Percentiles rank a stretch among this genome's conserved stretches.
These are phyloP conservation scores for Melanitta fusca DNA, from an alignment of 2,797 vertebrate genomes.

Conservation along the genomic window DNA sequence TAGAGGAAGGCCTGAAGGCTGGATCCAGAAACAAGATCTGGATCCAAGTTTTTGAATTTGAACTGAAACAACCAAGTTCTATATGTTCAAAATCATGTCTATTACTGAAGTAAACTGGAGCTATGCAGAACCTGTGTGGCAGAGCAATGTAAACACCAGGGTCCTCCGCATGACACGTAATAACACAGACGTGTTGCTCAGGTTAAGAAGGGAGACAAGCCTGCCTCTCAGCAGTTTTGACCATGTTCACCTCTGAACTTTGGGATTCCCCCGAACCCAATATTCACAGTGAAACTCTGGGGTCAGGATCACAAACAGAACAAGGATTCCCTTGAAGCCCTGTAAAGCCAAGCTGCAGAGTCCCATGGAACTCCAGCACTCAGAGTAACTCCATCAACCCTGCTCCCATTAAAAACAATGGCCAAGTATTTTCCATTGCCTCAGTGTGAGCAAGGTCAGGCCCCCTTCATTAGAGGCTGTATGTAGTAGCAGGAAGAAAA, in stretches of 20 bases:
- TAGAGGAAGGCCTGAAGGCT: not conserved
- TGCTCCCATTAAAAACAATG: conserved; percentile 37
- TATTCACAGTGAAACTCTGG: conserved; percentile 33
- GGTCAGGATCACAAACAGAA: not conserved
- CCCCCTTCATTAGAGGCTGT: conserved; percentile 58
- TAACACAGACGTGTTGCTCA: not conserved
- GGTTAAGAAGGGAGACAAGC: not conserved
- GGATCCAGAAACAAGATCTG: not conserved
- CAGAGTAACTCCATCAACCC: not conserved
- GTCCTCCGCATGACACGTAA: not conserved
- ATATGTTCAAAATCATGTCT: not conserved
- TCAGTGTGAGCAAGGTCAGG: conserved; percentile 38
- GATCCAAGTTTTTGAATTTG: conserved; percentile 1
- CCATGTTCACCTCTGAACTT: conserved; percentile 48
- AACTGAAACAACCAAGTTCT: not conserved
- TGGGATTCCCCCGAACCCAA: conserved; percentile 49
- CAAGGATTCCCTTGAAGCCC: conserved; percentile 3
- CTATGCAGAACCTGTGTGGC: not conserved
- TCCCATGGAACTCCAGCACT: conserved; percentile 2
- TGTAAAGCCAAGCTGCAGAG: conserved; percentile 12
- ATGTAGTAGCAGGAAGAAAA: conserved; percentile 67
- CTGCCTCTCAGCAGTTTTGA: conserved; percentile 1
- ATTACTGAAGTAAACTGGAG: not conserved
- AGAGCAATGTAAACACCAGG: not conserved
- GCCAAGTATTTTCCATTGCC: conserved; percentile 62